These are phyloP conservation scores for Drosophila mettleri DNA, from an alignment of 2,888 invertebrate genomes.

Conservation along the genomic window DNA sequence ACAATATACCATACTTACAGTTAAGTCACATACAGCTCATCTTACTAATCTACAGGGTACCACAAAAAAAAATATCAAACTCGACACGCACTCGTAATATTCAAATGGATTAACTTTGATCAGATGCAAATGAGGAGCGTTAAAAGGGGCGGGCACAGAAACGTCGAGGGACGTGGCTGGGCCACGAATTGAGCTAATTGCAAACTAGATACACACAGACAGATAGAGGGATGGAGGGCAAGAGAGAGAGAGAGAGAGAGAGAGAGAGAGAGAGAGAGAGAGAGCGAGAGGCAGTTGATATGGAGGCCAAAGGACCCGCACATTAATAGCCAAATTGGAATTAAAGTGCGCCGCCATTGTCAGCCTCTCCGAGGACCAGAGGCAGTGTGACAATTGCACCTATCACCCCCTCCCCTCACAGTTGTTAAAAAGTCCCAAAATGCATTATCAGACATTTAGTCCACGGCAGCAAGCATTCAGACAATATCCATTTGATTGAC, in stretches of 20 bases:
- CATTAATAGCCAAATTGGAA: constrained; percentile 76
- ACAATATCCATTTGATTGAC: constrained; percentile 69
- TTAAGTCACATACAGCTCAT: neutral
- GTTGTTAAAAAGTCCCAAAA: constrained; percentile 32
- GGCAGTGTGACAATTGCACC: constrained; percentile 42
- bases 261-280: neutral
- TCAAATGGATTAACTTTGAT: constrained; percentile 78
- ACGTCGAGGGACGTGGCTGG: constrained; percentile 42
- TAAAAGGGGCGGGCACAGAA: neutral
- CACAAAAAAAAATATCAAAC: constrained; percentile 1
- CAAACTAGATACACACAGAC: constrained; percentile 61
- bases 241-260: neutral
- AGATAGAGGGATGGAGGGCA: neutral
- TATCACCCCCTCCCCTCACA: neutral
- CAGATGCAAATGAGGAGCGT: constrained; percentile 55
- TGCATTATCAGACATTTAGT: constrained; percentile 51
- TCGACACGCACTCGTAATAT: constrained; percentile 50
- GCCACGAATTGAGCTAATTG: constrained; percentile 80
- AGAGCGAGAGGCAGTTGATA: neutral
- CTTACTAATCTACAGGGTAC: constrained; percentile 22
- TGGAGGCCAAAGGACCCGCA: constrained; percentile 29
- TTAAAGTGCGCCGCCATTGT: constrained; percentile 64
- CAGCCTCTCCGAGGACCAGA: constrained; percentile 41
- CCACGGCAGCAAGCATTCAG: constrained; percentile 31
- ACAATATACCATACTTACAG: neutral